phyloP scores from a whole-genome alignment of 2,888 invertebrate genomes.

The Lasioglossum zephyrum region DNA sequence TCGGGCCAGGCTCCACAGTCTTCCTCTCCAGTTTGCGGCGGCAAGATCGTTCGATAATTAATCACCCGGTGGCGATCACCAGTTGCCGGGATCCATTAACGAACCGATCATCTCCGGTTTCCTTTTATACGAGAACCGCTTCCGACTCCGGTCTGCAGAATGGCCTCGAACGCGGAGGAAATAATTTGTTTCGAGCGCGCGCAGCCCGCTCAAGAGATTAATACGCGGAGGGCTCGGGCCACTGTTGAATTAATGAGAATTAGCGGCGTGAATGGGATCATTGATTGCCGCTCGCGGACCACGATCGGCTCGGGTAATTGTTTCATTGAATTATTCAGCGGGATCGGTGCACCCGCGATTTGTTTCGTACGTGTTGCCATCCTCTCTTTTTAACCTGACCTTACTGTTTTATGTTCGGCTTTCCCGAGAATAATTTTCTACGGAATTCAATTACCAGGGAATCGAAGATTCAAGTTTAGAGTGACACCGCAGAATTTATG shows the following conservation, averaged over 20 bases:
- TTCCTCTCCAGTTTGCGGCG: slow-evolving; percentile 30
- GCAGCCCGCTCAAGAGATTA: slow-evolving; percentile 25
- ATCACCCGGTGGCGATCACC: slow-evolving; percentile 73
- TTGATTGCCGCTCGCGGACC: slow-evolving; percentile 26
- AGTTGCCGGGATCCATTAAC: slow-evolving; percentile 67
- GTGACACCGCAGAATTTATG: too few relatives aligned
- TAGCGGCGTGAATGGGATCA: slow-evolving; percentile 39
- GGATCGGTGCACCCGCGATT: slow-evolving; percentile 12
- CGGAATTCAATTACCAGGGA: neutral
- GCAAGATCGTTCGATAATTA: slow-evolving; percentile 73
- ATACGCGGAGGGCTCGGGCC: slow-evolving; percentile 22
- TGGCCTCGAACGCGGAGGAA: slow-evolving; percentile 28
- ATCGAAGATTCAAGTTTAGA: neutral
- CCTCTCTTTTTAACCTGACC: neutral
- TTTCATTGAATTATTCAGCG: slow-evolving; percentile 37
- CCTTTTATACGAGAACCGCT: slow-evolving; percentile 44
- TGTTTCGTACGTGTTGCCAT: neutral
- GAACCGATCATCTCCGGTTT: slow-evolving; percentile 65
- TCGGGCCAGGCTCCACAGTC: neutral
- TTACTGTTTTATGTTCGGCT: neutral
- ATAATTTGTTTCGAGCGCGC: slow-evolving; percentile 30
- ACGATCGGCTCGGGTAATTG: slow-evolving; percentile 22
- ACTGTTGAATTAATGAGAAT: slow-evolving; percentile 38
- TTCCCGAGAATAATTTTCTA: neutral
- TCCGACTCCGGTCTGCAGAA: slow-evolving; percentile 30